Conservation (phyloP, 2,113 vertebrate genomes). For the Pavo muticus region DNA sequence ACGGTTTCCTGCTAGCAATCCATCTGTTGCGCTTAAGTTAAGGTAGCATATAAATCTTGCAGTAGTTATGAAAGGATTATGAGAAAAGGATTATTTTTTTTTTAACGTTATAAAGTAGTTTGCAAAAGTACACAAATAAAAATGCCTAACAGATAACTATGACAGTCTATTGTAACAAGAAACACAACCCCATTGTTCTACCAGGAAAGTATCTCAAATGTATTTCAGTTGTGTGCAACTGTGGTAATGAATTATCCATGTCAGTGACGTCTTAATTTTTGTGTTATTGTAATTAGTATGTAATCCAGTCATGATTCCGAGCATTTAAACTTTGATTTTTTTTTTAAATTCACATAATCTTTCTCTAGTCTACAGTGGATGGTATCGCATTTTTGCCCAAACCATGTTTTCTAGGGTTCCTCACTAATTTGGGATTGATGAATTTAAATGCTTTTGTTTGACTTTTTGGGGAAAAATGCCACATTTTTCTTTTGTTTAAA, state of each 20-base stretch:
- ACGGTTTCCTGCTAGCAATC: constrained; percentile 38
- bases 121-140: constrained; percentile 6
- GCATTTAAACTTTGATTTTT: neutral
- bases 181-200: neutral
- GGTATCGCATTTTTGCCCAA: neutral
- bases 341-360: neutral
- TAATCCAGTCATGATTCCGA: neutral
- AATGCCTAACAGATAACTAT: neutral
- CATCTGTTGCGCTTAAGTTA: constrained; percentile 42
- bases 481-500: neutral
- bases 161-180: neutral
- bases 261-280: neutral
- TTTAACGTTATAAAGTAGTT: neutral
- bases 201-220: neutral
- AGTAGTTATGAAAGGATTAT: neutral
- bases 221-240: neutral
- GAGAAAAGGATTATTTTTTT: neutral
- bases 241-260: neutral
- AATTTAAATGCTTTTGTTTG: neutral
- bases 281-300: neutral
- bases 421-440: neutral
- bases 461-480: neutral
- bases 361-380: neutral
- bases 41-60: constrained; percentile 13
- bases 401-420: neutral